Base-by-base conservation (phyloP, 1,140 invertebrate species). In the Cyphomyrmex costatus region DNA sequence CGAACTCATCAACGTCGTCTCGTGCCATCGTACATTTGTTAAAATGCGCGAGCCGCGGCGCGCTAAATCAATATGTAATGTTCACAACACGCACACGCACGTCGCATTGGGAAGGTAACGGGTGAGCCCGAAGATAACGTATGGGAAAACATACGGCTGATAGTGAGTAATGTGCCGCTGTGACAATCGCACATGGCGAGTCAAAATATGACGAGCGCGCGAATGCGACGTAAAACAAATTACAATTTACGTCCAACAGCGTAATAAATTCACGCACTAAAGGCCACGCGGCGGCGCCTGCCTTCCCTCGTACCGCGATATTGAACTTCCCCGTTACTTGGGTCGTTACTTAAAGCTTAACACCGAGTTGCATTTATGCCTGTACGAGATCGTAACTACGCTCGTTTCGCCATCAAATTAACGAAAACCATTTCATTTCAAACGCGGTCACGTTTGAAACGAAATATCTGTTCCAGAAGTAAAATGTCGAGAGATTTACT, bases 221-320 rank as follows among this genome's bases (percentile, higher is more conserved):
- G 53, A 73, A 60, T 33, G 68, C 53, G 42, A 10, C 66, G 56
- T 83, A 61, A 83, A 83, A 61, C 42, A 83, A 83, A 74, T 83
- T 83, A 71, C 79, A 58, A 61, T 83, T 83, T 61, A 73, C 56
- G 51, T 27, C 53, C 14, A 8, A 14, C 53, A 24, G 19, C 7
- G 46, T 74, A 60, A 83, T 83, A 83, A 83, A 74, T 74, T 73
- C 36, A 82, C 53, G 36, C 79, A 60, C 16, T 82, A 73, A 80
- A 82, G 42, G 65, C 53, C 51, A 82, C 33, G 30, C 61, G 46
- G 30, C 61, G 46, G 61, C 58, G 36, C 46, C 27, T 51, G 7
- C 68, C 14, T 49, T 16, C 2, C 24, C 19, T 14, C 19, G 1
- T 24, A 27, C n/a, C 16, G 49, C 14, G 56, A 80, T 83, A 83